Evolutionary conservation across 2,888 invertebrate species (phyloP).

Genomic region (Spodoptera littoralis): DNA sequence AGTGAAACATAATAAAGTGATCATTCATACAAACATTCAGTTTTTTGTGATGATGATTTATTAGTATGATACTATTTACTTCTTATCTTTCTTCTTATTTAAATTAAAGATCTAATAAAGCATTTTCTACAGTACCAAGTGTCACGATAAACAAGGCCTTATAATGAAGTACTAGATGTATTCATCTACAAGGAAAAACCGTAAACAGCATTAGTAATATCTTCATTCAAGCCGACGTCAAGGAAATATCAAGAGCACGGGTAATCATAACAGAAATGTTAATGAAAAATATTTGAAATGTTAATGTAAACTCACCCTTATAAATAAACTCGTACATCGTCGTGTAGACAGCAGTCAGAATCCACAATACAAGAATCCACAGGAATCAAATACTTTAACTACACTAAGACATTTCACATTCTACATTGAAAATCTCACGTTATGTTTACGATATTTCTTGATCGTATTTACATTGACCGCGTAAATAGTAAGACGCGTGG

Average conservation of each 20-base stretch:
- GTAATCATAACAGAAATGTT: constrained; percentile 26
- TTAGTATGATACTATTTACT: too few relatives aligned
- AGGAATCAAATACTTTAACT: constrained; percentile 66
- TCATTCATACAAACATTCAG: too few relatives aligned
- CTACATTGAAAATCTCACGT: constrained; percentile 63
- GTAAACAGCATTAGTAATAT: too few relatives aligned
- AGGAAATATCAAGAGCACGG: constrained; percentile 3
- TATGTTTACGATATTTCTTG: constrained; percentile 67
- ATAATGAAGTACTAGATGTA: too few relatives aligned
- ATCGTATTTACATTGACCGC: constrained; percentile 59
- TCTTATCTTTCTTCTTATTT: too few relatives aligned
- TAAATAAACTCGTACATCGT: constrained; percentile 60
- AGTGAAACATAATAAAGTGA: not conserved
- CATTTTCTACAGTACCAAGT: too few relatives aligned
- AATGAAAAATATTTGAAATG: constrained; percentile 20
- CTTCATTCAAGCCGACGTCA: too few relatives aligned
- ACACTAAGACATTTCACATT: constrained; percentile 73
- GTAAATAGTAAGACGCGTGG: constrained; percentile 47
- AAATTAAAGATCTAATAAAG: too few relatives aligned
- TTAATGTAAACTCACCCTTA: constrained; percentile 61
- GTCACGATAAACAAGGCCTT: too few relatives aligned
- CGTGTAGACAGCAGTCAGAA: constrained; percentile 47
- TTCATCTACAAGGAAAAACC: too few relatives aligned
- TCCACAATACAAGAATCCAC: constrained; percentile 75
- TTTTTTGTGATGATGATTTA: too few relatives aligned